Evolutionary conservation across 2,113 vertebrate species (phyloP).

Genomic region (Dromaius novaehollandiae): DNA sequence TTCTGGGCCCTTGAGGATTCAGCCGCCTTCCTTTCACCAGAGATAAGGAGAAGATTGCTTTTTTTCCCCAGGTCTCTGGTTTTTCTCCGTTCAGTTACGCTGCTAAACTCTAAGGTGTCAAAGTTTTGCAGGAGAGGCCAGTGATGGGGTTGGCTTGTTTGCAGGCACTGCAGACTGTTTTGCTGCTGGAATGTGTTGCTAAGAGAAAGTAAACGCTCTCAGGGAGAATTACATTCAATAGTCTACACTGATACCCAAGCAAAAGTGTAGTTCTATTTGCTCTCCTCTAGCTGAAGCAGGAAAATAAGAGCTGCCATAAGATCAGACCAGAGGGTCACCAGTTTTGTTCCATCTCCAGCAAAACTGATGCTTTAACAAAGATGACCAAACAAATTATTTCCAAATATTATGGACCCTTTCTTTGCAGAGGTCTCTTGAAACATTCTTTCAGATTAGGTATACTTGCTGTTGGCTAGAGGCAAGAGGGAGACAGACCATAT

Average conservation of each 20-base stretch:
- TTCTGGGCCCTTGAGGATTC: neutral
- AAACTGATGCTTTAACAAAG: neutral
- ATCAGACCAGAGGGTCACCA: accelerated
- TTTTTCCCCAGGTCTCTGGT: accelerated
- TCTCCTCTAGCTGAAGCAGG: neutral
- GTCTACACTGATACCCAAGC: neutral
- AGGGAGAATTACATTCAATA: accelerated
- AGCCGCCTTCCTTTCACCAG: accelerated
- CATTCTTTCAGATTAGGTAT: neutral
- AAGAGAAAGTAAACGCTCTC: neutral
- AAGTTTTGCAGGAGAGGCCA: neutral
- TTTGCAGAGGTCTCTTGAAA: neutral
- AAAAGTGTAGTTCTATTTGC: neutral
- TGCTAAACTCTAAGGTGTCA: accelerated
- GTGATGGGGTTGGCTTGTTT: neutral
- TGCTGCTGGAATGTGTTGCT: neutral
- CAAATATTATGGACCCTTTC: neutral
- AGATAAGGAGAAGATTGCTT: accelerated
- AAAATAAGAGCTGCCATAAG: neutral
- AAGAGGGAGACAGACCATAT: neutral
- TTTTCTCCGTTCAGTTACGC: neutral
- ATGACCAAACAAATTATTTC: neutral
- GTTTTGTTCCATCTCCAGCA: neutral
- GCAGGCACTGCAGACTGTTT: neutral
- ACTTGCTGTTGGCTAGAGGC: neutral